Conservation (phyloP, 2,113 vertebrate genomes). For the Heliornis fulica region DNA sequence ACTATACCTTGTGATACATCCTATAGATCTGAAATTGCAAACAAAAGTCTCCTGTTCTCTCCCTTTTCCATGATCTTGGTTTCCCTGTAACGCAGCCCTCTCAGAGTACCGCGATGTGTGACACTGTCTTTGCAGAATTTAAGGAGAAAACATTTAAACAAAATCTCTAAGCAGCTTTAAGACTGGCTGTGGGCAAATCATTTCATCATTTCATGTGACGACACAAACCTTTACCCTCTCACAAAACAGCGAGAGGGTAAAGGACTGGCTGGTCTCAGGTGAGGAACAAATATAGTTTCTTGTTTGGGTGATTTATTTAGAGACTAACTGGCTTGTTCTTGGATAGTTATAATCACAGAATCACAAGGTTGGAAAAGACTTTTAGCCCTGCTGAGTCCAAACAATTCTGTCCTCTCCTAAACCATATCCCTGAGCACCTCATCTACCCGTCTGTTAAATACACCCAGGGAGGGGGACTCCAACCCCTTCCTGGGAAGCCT, state of each 20-base stretch:
- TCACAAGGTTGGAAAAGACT: too few relatives aligned
- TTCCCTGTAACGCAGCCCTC: not conserved
- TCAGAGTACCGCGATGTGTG: accelerated
- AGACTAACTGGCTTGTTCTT: not conserved
- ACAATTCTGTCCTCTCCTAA: too few relatives aligned
- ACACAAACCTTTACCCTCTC: too few relatives aligned
- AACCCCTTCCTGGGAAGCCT: too few relatives aligned
- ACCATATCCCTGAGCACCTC: too few relatives aligned
- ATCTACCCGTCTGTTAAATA: too few relatives aligned
- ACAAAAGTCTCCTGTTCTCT: constrained; percentile 20
- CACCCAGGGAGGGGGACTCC: too few relatives aligned
- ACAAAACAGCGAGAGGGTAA: not conserved
- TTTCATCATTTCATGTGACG: not conserved
- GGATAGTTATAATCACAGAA: not conserved
- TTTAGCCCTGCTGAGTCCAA: too few relatives aligned
- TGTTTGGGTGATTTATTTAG: not conserved
- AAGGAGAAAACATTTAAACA: not conserved
- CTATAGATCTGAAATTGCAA: constrained; percentile 14
- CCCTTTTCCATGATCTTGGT: not conserved
- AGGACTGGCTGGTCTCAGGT: not conserved
- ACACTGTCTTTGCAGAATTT: not conserved
- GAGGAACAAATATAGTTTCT: not conserved
- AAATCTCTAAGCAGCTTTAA: not conserved
- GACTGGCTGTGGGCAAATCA: not conserved
- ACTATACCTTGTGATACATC: not conserved